Percentiles rank a stretch among this genome's conserved stretches.
Conservation (phyloP, 2,888 invertebrate species). For the Orthosia gracilis region DNA sequence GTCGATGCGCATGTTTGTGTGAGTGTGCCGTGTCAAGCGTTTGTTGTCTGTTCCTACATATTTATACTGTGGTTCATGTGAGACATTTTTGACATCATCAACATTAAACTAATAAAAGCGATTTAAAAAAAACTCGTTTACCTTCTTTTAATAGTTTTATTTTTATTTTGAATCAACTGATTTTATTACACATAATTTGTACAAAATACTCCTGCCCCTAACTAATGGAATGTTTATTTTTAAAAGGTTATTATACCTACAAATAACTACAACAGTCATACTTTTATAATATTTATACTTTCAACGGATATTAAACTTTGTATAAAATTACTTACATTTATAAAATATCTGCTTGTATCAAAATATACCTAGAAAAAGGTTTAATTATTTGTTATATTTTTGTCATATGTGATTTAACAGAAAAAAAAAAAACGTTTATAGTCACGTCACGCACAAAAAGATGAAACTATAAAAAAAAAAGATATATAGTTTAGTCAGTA, state of each 20-base stretch:
- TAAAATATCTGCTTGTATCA: neutral
- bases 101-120: too few relatives aligned
- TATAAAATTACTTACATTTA: neutral
- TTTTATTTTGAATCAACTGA: neutral
- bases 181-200: neutral
- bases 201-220: slow-evolving; percentile 3
- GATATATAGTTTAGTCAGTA: too few relatives aligned
- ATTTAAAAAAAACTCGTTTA: neutral
- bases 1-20: too few relatives aligned
- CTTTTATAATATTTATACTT: neutral
- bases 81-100: too few relatives aligned
- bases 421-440: too few relatives aligned
- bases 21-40: too few relatives aligned
- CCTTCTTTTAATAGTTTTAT: neutral
- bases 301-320: neutral
- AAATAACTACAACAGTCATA: slow-evolving; percentile 2
- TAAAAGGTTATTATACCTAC: neutral
- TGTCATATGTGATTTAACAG: neutral
- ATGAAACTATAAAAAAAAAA: too few relatives aligned
- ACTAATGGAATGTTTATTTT: slow-evolving; percentile 42
- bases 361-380: neutral
- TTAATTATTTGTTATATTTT: neutral
- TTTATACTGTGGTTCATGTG: too few relatives aligned
- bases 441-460: too few relatives aligned
- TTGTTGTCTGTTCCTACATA: too few relatives aligned